Base-by-base conservation (phyloP, 2,113 vertebrate genomes). In the Lasiurus borealis region DNA sequence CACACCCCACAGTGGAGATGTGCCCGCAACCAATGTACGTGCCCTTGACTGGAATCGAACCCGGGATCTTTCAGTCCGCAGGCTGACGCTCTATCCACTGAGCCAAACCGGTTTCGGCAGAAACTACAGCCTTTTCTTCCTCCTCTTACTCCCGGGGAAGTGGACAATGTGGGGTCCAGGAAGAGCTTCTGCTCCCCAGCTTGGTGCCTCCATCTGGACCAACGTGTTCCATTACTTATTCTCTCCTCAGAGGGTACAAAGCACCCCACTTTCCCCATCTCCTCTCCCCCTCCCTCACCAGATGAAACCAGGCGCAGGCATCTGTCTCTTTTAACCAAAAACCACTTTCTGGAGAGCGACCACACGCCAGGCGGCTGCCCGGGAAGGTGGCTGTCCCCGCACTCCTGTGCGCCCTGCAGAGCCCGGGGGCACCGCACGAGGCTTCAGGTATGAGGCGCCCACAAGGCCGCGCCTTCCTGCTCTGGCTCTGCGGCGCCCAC, bases 181-280 rank as follows among this genome's bases (percentile, higher is more conserved):
- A 19, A 12, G 21, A 46, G 34, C 36, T 8, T 19, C 85, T 14
- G 21, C 44, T 2, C 6, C 18, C 3, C 46, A n/a, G 64, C 44
- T 2, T 4, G 14, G 3, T 23, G 31, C 18, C 77, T 54, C 48
- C 5, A 0, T 8, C 0, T 25, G 48, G 27, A 40, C 66, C 29
- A 1, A 9, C 4, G 4, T 1, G 5, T 2, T 78, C 12, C 5
- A 1, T 34, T 8, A 23, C 0, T 3, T 18, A 23, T 2, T 16
- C 46, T 19, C 16, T 21, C 18, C 6, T 46, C 68, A 5, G 68
- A 25, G 9, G 29, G 11, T 13, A 8, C 81, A 0, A 3, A 40
- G 12, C 54, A 4, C 66, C 1, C 10, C 54, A 3, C 59, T 0
- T 7, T 3, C 8, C 57, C 40, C 40, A 40, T 3, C n/a, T n/a